Percentiles rank a stretch among this genome's conserved stretches.
phyloP scores from a whole-genome alignment of 2,888 invertebrate species.

The Limnephilus lunatus region DNA sequence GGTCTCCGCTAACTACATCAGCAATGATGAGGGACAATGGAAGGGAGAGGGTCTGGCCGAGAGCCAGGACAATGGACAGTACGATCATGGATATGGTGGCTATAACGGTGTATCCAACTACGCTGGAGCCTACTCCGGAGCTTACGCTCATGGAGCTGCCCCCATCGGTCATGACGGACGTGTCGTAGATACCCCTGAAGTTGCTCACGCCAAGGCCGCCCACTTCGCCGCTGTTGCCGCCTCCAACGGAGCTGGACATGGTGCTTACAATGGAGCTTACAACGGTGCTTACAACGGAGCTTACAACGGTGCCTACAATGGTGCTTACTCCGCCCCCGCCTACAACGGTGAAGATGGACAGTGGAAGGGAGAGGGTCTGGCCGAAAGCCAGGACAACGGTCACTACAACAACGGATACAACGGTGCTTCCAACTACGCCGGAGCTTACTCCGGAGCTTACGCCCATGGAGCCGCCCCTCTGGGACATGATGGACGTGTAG shows the following conservation, averaged over 20 bases:
- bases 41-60: slow-evolving; percentile 53
- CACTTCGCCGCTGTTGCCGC: slow-evolving; percentile 78
- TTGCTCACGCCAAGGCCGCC: slow-evolving; percentile 79
- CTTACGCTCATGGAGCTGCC: slow-evolving; percentile 61
- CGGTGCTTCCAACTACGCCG: slow-evolving; percentile 34
- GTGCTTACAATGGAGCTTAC: slow-evolving; percentile 68
- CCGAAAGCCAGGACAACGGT: slow-evolving; percentile 54
- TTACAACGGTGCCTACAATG: slow-evolving; percentile 42
- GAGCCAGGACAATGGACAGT: slow-evolving; percentile 55
- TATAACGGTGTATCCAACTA: background rate
- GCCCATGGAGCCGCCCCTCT: slow-evolving; percentile 58
- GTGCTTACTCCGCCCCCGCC: slow-evolving; percentile 51
- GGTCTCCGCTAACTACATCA: slow-evolving; percentile 67
- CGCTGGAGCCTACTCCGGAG: slow-evolving; percentile 37
- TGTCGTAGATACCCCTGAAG: slow-evolving; percentile 77
- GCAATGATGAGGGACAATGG: slow-evolving; percentile 45
- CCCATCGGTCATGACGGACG: slow-evolving; percentile 64
- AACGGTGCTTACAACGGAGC: slow-evolving; percentile 18
- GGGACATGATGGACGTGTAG: slow-evolving; percentile 70
- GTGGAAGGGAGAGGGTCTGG: slow-evolving; percentile 58
- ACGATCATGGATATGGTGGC: slow-evolving; percentile 42
- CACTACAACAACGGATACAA: slow-evolving; percentile 7
- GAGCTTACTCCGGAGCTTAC: slow-evolving; percentile 46
- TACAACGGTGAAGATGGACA: slow-evolving; percentile 59
- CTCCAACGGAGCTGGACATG: slow-evolving; percentile 72